Evolutionary conservation across 1,140 invertebrate species (phyloP), one percentile per base, ranked within the genome.

Genomic region (Brachionus calyciflorus): DNA sequence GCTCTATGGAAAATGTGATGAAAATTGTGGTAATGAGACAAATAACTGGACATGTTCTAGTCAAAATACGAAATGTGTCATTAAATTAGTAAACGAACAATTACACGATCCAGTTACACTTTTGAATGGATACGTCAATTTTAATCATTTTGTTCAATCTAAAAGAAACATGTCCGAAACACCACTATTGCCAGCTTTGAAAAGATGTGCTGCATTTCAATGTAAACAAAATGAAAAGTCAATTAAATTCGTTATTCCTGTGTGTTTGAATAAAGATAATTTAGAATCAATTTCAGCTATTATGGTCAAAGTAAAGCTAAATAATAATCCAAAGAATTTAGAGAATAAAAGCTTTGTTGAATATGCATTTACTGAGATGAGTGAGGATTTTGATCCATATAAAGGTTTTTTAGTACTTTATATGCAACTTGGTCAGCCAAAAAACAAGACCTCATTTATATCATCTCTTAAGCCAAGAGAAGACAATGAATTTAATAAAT

Each of bases 201-300:
- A 57, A 30, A 28, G 53, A 30, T 57, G 53, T 30, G 53, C 53
- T 30, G 53, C 53, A 4, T 7, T 30, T 30, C 53, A 57, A 3
- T 57, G 53, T 57, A 57, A 26, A 57, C 10, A 28, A 57, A 14
- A 30, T 30, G 7, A 57, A 30, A 30, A 57, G 14, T 7, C 26
- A 3, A 57, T 57, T 17, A 26, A 57, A 30, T 57, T 57, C 9
- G 53, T 57, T 57, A 57, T 57, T 14, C 53, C 53, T 14, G 53
- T 57, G 1, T 57, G 53, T 30, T 30, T 57, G 14, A 57, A 57
- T 30, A 26, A 14, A 30, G 26, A 30, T 5, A 57, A 57, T 57
- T 30, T 57, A 9, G 26, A 57, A 17, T 30, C 28, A 30, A 30
- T 57, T 3, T 30, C 53, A 30, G 53, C 53, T 3, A 30, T 57